These are phyloP conservation scores for Athripsodes cinereus DNA, from an alignment of 2,888 invertebrate species.

Conservation along the genomic window DNA sequence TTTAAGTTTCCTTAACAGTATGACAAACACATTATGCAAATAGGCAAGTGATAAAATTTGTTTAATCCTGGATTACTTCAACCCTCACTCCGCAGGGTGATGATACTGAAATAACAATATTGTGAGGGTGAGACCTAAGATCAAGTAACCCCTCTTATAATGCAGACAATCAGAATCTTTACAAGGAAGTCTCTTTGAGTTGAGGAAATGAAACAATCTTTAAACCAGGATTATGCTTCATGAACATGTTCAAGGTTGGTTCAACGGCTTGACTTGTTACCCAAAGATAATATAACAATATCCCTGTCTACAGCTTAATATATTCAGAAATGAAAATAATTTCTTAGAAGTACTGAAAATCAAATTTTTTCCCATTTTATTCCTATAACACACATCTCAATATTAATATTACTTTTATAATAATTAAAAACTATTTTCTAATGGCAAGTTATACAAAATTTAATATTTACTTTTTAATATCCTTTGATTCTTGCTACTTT, in stretches of 20 bases:
- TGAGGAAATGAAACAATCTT: slow-evolving; percentile 19
- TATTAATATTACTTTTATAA: too few species aligned
- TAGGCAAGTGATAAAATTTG: slow-evolving; percentile 27
- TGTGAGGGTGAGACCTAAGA: slow-evolving; percentile 9
- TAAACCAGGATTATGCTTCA: slow-evolving; percentile 10
- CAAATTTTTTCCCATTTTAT: too few species aligned
- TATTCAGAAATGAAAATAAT: too few species aligned
- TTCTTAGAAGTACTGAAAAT: too few species aligned
- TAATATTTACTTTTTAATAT: too few species aligned
- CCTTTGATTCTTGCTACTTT: too few species aligned
- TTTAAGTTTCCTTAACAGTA: not conserved
- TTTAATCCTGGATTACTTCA: slow-evolving; percentile 25
- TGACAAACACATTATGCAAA: slow-evolving; percentile 22
- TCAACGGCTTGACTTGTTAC: not conserved
- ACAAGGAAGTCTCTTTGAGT: slow-evolving; percentile 10
- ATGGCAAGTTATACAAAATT: too few species aligned
- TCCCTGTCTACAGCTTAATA: too few species aligned
- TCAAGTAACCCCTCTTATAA: slow-evolving; percentile 13
- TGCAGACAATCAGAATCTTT: slow-evolving; percentile 14
- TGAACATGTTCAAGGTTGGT: slow-evolving; percentile 4
- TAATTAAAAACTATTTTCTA: too few species aligned
- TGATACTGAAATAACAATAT: slow-evolving; percentile 18
- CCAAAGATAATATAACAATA: too few species aligned
- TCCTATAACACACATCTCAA: too few species aligned
- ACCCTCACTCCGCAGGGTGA: slow-evolving; percentile 10